These are phyloP conservation scores for Cololabis saira DNA, from an alignment of 2,113 vertebrate species.

Conservation along the genomic window DNA sequence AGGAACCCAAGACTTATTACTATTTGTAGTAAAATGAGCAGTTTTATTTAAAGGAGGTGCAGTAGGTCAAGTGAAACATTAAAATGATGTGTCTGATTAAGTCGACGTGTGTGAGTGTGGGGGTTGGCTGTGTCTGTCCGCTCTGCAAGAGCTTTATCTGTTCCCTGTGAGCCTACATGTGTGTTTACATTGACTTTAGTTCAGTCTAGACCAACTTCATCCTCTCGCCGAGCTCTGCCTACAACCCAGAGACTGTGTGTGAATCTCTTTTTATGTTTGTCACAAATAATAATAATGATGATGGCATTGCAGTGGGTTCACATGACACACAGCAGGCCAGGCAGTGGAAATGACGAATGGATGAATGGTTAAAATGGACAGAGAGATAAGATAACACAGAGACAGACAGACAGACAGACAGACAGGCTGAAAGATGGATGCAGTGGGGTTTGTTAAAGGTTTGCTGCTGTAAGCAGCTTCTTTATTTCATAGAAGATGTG, in stretches of 20 bases:
- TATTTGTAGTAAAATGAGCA: background rate
- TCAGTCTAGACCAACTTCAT: slow-evolving; percentile 66
- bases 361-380: slow-evolving; percentile 50
- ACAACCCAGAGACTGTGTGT: slow-evolving; percentile 27
- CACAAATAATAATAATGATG: slow-evolving; percentile 53
- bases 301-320: slow-evolving; percentile 40
- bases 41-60: slow-evolving; percentile 2
- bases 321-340: slow-evolving; percentile 43
- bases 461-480: slow-evolving; percentile 3
- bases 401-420: slow-evolving; percentile 13
- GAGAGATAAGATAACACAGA: slow-evolving; percentile 39
- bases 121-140: no score
- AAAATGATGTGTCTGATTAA: background rate
- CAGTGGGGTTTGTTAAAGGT: slow-evolving; percentile 25
- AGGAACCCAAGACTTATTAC: slow-evolving; percentile 11
- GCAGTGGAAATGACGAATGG: slow-evolving; percentile 44
- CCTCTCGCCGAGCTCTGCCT: slow-evolving; percentile 67
- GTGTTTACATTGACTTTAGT: slow-evolving; percentile 35
- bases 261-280: slow-evolving; percentile 12
- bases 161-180: no score
- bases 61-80: slow-evolving; percentile 5
- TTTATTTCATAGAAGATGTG: slow-evolving; percentile 22
- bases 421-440: slow-evolving; percentile 15
- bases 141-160: no score
- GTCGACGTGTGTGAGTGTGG: background rate